Evolutionary conservation across 2,888 invertebrate species (phyloP).

Genomic region (Rhogogaster chlorosoma): DNA sequence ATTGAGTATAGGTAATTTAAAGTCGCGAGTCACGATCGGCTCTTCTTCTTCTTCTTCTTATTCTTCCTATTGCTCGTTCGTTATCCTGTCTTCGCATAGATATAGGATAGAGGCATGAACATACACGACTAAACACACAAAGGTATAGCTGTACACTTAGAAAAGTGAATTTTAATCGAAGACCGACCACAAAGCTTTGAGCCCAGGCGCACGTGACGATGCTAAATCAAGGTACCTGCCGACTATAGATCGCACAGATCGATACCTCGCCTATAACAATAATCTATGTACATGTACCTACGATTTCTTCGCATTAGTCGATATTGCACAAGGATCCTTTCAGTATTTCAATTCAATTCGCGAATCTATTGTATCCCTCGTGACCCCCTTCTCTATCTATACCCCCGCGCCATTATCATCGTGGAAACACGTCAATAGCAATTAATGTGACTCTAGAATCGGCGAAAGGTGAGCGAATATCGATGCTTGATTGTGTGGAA

Average conservation of each 20-base stretch:
- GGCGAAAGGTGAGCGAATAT: not conserved
- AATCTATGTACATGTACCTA: not conserved
- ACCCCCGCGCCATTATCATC: too few species aligned
- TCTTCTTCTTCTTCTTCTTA: conserved; percentile 19
- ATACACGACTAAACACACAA: not conserved
- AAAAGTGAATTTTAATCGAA: conserved; percentile 38
- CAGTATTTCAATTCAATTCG: conserved; percentile 34
- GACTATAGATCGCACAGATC: conserved; percentile 9
- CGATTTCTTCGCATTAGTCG: not conserved
- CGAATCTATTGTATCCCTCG: conserved; percentile 44
- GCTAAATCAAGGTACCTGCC: not conserved
- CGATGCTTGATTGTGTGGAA: not conserved
- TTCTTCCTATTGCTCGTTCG: not conserved
- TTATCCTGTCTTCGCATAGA: not conserved
- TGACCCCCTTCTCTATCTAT: not conserved
- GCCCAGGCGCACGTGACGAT: conserved; percentile 21
- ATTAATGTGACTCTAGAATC: conserved; percentile 13
- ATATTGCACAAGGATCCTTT: conserved; percentile 31
- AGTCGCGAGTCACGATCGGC: conserved; percentile 35
- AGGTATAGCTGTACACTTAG: not conserved
- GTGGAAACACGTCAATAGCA: conserved; percentile 31
- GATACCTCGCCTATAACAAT: not conserved
- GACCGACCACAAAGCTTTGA: conserved; percentile 32
- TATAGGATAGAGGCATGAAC: not conserved
- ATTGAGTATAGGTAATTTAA: conserved; percentile 35